Evolutionary conservation across 2,888 invertebrate species (phyloP), one percentile per base, ranked within the genome.

Genomic region (Andrena hattorfiana): DNA sequence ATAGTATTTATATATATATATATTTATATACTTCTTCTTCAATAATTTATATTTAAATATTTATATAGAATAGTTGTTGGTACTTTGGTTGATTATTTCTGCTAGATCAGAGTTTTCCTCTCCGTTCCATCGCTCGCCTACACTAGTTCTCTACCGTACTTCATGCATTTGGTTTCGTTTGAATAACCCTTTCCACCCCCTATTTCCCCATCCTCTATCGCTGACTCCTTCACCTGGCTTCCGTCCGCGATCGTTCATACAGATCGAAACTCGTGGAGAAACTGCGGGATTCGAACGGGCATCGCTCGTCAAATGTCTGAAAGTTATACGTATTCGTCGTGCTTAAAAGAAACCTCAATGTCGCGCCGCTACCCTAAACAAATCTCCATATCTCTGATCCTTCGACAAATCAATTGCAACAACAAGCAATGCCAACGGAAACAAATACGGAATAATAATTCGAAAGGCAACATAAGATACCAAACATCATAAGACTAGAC

Each of bases 21-120:
- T 89, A 83, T 88, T 85, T 91, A 88, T 88, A 87, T 89, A 88
- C 89, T 86, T 84, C 84, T 72, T 85, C 75, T 86, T 81, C 77
- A 81, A 79, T 86, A 86, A 82, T 84, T 84, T 77, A 84, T 86
- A 87, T 84, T 81, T 87, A 83, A 86, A 80, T 86, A 83, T 89
- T 85, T 90, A 87, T 89, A 86, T 87, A 89, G 88, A 88, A 77
- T 94, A 94, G 93, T 95, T 94, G 89, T 96, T 96, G 96, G 96
- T 96, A 96, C 96, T 95, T 96, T 96, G 94, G 93, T 94, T 95
- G 95, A 95, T 95, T 95, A 95, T 95, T 95, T 95, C 95, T 94
- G 94, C 95, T 95, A 95, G 92, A 95, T 95, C 90, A 92, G 92
- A 90, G 89, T 90, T 91, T 88, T 90, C 88, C 86, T 90, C 91